These are phyloP conservation scores for Columba janthina DNA, from an alignment of 2,113 vertebrate genomes.

Conservation along the genomic window DNA sequence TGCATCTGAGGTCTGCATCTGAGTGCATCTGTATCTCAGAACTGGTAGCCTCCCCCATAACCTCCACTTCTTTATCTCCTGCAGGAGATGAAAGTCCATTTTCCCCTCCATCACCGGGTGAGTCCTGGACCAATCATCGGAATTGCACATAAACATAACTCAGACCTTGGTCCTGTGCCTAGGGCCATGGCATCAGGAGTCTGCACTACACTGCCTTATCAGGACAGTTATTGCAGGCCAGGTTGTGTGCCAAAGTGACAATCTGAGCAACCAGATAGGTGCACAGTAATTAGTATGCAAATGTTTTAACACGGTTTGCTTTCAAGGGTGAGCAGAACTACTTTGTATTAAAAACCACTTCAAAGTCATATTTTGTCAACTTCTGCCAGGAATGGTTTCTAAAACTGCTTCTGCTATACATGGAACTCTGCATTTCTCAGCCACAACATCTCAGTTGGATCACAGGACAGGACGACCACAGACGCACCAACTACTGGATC, in stretches of 20 bases:
- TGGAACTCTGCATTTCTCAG: not conserved
- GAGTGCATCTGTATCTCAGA: not conserved
- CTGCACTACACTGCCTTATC: not conserved
- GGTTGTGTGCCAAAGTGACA: not conserved
- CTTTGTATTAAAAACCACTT: not conserved
- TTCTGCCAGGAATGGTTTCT: not conserved
- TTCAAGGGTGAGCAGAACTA: not conserved
- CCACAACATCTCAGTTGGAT: not conserved
- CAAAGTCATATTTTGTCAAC: not conserved
- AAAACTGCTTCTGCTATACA: not conserved
- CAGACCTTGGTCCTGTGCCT: accelerated
- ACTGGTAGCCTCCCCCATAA: accelerated
- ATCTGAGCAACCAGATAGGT: not conserved
- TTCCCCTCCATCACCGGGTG: not conserved
- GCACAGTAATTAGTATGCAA: not conserved
- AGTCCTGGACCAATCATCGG: not conserved
- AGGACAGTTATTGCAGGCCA: not conserved
- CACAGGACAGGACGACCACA: not conserved
- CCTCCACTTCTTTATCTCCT: no score
- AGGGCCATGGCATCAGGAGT: not conserved
- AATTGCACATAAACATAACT: accelerated
- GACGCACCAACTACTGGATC: not conserved
- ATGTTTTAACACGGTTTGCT: not conserved
- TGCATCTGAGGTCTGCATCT: not conserved
- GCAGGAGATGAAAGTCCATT: not conserved